Conservation (phyloP, 2,113 vertebrate genomes). For the Pogona vitticeps region DNA sequence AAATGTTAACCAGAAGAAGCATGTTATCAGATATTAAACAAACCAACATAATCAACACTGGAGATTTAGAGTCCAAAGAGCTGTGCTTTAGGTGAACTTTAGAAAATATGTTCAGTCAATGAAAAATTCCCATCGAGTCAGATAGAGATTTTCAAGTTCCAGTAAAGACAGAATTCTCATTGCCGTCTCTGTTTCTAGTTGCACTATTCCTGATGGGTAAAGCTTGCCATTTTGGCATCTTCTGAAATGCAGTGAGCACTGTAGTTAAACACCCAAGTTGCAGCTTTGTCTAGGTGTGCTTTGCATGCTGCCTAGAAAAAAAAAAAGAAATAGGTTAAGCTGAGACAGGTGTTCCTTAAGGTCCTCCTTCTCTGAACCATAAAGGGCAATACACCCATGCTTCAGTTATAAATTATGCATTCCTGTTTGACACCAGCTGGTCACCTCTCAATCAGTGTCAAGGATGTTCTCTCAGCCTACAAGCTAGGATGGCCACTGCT, state of each 20-base stretch:
- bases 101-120: not conserved
- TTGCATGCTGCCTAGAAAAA: not conserved
- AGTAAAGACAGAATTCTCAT: not conserved
- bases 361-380: not conserved
- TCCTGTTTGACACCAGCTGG: not conserved
- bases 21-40: constrained; percentile 5
- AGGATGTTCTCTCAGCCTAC: no score
- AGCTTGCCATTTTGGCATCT: not conserved
- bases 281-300: not conserved
- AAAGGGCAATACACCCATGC: not conserved
- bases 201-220: not conserved
- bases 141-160: not conserved
- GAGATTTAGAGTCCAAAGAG: constrained; percentile 1
- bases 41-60: not conserved
- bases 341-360: not conserved
- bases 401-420: not conserved
- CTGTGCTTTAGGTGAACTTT: not conserved
- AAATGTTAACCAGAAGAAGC: not conserved
- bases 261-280: no score
- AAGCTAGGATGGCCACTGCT: no score
- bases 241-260: not conserved
- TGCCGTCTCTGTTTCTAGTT: not conserved
- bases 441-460: not conserved
- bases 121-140: not conserved
- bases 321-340: not conserved